Evolutionary conservation across 2,888 invertebrate genomes (phyloP).

Genomic region (Chrysolina oricalcia): DNA sequence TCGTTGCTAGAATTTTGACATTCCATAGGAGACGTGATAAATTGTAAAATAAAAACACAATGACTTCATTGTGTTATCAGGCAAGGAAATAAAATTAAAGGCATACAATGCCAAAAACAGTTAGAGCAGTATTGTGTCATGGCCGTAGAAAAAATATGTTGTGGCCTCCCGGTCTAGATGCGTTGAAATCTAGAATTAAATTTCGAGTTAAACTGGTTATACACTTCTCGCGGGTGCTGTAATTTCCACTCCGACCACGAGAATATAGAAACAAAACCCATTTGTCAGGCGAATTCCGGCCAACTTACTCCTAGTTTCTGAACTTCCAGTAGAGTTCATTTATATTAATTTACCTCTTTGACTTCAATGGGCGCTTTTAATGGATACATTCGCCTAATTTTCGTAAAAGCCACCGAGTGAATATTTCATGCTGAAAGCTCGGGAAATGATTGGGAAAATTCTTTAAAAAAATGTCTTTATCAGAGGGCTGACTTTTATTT

Average conservation of each 20-base stretch:
- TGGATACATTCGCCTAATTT: neutral
- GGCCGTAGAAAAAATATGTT: too few species aligned
- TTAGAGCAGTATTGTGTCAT: too few species aligned
- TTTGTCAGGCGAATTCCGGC: neutral
- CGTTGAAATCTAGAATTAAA: neutral
- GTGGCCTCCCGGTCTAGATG: too few species aligned
- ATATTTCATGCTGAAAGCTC: neutral
- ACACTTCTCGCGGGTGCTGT: neutral
- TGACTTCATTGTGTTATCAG: too few species aligned
- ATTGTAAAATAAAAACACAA: too few species aligned
- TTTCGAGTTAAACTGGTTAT: neutral
- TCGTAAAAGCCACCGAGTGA: neutral
- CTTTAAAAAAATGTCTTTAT: too few species aligned
- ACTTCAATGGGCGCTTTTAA: neutral
- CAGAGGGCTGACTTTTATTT: too few species aligned
- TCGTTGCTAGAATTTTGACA: too few species aligned
- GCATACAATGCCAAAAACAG: too few species aligned
- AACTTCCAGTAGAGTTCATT: neutral
- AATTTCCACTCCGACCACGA: neutral
- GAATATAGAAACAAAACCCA: neutral
- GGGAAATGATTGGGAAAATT: neutral
- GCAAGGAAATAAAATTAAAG: too few species aligned
- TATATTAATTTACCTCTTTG: neutral
- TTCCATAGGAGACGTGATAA: too few species aligned
- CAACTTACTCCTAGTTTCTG: neutral